Base-by-base conservation (phyloP, 2,797 vertebrate species). In the Momotus momota region DNA sequence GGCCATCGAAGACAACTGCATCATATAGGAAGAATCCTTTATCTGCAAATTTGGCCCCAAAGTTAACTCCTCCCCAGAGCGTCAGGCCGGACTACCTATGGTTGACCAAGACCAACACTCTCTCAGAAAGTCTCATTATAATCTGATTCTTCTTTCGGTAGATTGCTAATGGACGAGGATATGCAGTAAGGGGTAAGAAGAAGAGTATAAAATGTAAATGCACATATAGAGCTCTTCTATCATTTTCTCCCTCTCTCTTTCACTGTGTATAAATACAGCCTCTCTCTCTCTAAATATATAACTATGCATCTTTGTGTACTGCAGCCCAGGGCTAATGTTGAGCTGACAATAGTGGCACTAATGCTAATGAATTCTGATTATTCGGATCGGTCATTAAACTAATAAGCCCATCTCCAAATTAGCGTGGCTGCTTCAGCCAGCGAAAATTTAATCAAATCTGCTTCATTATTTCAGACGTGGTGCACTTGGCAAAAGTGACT, bases 281-380 rank as follows among this genome's bases (percentile, higher is more conserved):
- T 86, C 83, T 81, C 77, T 88, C 25, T 73, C 12, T 75, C 93
- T 74, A 95, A 96, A 91, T 49, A 93, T 65, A 73, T 61, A 91
- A 82, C 85, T 87, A 33, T 40, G 75, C 94, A 90, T 94, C 95
- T 88, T 88, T 88, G 92, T 94, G 94, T 93, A 62, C 96, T 27
- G 92, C 94, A 98, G 99, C 99, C 99, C 97, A 98, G 98, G 99
- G 99, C 99, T 96, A 98, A 98, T 96, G 97, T 95, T 96, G 97
- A 97, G 96, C 97, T 91, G 97, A 98, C 98, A 98, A 98, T 98
- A 94, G 91, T 97, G 96, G 98, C 98, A 98, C 98, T 99, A 98
- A 99, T 98, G 98, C 98, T 99, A 99, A 99, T 99, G 99, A 99
- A 98, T 99, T 98, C 98, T 99, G 99, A 99, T 99, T 98, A 99